These are phyloP conservation scores for Protodeltote pygarga DNA, from an alignment of 2,888 invertebrate genomes.

Conservation along the genomic window DNA sequence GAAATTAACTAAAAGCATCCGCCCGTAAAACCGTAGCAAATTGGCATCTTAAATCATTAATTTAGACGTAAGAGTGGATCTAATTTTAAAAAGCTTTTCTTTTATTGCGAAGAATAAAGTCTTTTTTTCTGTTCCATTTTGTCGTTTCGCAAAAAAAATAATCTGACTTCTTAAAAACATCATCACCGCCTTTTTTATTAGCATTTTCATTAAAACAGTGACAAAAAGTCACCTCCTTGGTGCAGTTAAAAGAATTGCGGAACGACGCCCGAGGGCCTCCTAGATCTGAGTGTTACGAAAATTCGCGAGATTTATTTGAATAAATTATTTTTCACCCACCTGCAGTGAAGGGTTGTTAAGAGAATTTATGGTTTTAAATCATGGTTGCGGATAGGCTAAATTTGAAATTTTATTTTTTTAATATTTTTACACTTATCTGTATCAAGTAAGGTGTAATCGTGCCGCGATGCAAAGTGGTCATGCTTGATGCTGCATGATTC, in stretches of 20 bases:
- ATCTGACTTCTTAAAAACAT: conserved; percentile 43
- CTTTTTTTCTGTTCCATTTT: conserved; percentile 5
- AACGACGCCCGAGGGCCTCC: conserved; percentile 79
- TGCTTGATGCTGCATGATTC: conserved; percentile 40
- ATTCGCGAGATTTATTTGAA: conserved; percentile 83
- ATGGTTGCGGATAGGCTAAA: conserved; percentile 41
- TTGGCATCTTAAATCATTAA: conserved; percentile 1
- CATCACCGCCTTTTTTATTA: conserved; percentile 63
- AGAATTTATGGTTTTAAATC: conserved; percentile 71
- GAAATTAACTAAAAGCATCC: neutral
- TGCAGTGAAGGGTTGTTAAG: conserved; percentile 83
- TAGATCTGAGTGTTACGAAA: conserved; percentile 68
- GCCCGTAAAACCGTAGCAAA: conserved; percentile 1
- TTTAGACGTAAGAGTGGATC: conserved; percentile 6
- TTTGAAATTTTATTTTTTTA: conserved; percentile 8
- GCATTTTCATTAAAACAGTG: conserved; percentile 75
- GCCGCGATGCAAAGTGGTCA: no score
- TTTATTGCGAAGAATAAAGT: conserved; percentile 8
- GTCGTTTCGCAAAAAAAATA: conserved; percentile 15
- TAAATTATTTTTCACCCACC: conserved; percentile 83
- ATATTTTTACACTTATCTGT: no score
- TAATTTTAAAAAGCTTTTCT: conserved; percentile 10
- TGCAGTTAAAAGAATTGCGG: conserved; percentile 77
- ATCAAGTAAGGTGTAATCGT: no score
- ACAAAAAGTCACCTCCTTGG: conserved; percentile 69